Evolutionary conservation across 2,113 vertebrate genomes (phyloP).

Genomic region (Sclerurus mexicanus): DNA sequence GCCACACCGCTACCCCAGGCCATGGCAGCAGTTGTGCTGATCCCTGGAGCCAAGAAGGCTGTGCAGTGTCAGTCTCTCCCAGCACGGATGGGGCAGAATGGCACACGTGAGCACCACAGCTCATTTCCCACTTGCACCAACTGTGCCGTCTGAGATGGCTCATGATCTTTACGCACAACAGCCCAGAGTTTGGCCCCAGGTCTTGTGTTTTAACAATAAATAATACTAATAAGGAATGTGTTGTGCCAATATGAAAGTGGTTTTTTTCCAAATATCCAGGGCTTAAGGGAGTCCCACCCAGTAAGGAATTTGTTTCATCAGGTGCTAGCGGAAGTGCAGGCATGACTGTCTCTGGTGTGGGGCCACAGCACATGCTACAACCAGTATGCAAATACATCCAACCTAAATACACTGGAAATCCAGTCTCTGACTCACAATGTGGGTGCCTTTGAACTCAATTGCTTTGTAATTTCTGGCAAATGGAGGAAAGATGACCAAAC

Average conservation of each 20-base stretch:
- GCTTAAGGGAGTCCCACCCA: neutral
- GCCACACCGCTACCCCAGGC: neutral
- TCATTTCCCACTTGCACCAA: accelerated
- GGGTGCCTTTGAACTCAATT: neutral
- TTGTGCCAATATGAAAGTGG: neutral
- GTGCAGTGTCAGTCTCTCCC: neutral
- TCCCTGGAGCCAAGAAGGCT: accelerated
- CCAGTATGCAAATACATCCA: neutral
- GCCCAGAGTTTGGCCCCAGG: neutral
- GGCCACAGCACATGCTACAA: neutral
- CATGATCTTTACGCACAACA: accelerated
- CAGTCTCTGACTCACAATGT: neutral
- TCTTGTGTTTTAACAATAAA: neutral
- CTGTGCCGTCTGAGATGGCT: accelerated
- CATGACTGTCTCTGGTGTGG: neutral
- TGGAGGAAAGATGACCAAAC: neutral
- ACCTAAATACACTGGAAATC: neutral
- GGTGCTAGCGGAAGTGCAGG: neutral
- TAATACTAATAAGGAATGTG: neutral
- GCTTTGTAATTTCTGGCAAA: constrained; percentile 38
- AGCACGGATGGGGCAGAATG: accelerated
- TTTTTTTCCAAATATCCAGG: neutral
- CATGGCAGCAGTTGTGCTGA: neutral
- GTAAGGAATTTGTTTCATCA: neutral
- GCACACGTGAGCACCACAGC: accelerated